A percentile compares a stretch with the other conserved stretches of the same genome.
These are phyloP conservation scores for Frieseomelitta varia DNA, from an alignment of 1,140 invertebrate genomes.

Conservation along the genomic window DNA sequence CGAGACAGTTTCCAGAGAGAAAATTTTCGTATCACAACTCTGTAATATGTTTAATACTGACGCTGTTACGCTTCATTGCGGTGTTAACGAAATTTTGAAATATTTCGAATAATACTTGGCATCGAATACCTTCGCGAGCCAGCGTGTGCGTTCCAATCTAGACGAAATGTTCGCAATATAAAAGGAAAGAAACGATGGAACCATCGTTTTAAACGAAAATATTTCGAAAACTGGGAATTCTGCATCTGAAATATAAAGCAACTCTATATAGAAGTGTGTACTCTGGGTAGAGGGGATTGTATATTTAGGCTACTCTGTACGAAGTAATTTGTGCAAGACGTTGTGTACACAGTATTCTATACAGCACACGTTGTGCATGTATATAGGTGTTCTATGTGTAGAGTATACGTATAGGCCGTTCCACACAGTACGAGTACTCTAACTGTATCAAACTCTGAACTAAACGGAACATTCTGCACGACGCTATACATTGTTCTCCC, in stretches of 20 bases:
- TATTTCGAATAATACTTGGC: neutral
- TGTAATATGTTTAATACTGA: no score
- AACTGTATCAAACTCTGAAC: constrained; percentile 11
- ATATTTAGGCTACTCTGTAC: constrained; percentile 9
- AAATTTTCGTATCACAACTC: no score
- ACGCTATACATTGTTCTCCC: neutral
- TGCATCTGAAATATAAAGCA: neutral
- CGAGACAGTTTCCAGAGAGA: no score
- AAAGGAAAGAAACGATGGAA: neutral
- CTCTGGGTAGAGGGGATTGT: neutral
- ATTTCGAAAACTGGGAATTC: neutral
- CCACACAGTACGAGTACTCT: neutral
- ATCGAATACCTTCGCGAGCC: no score
- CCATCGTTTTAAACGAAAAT: neutral
- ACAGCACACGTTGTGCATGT: neutral
- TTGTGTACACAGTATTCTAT: neutral
- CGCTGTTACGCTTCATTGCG: no score
- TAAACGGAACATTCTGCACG: neutral
- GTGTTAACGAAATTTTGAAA: neutral
- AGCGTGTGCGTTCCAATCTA: no score
- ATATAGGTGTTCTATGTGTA: neutral
- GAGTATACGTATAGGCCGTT: neutral
- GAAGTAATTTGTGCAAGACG: constrained; percentile 3
- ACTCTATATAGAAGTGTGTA: neutral
- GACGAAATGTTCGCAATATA: neutral